Evolutionary conservation across 1,140 invertebrate species (phyloP).

Genomic region (Brachystomella parvula): DNA sequence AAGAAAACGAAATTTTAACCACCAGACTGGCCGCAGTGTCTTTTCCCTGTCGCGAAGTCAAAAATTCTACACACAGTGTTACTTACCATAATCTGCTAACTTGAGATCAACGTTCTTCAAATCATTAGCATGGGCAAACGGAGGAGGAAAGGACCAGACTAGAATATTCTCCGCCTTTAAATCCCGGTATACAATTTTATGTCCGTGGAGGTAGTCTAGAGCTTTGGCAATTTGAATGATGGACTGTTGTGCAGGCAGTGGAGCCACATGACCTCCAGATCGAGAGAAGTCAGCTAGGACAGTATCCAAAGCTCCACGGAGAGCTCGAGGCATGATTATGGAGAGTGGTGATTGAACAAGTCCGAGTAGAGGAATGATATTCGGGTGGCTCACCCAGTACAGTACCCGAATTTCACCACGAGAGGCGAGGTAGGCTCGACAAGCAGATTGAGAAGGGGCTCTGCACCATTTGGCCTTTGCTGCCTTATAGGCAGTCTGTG

Average conservation of each 20-base stretch:
- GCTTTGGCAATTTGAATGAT: conserved; percentile 87
- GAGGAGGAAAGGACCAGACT: conserved; percentile 84
- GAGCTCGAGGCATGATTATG: conserved; percentile 82
- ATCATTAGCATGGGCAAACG: conserved; percentile 49
- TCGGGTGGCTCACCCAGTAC: conserved; percentile 70
- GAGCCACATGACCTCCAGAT: conserved; percentile 69
- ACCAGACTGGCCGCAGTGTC: no score
- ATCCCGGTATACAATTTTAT: conserved; percentile 91
- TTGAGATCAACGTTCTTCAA: conserved; percentile 70
- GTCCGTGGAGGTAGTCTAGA: conserved; percentile 88
- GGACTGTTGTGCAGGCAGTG: conserved; percentile 72
- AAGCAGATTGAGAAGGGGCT: conserved; percentile 52
- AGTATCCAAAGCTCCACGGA: conserved; percentile 76
- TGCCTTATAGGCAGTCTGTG: conserved; percentile 60
- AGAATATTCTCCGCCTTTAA: conserved; percentile 97
- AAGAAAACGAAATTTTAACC: conserved; percentile 18
- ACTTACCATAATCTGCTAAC: conserved; percentile 83
- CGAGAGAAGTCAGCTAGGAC: conserved; percentile 72
- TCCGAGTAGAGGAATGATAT: conserved; percentile 87
- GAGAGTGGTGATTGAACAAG: conserved; percentile 81
- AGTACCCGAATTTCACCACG: conserved; percentile 89
- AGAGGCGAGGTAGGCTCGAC: conserved; percentile 89
- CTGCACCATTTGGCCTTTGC: conserved; percentile 36
- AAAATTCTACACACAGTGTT: no score
- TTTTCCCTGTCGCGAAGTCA: no score